Percentiles rank a stretch among this genome's conserved stretches.
These are phyloP conservation scores for Drosophila kanekoi DNA, from an alignment of 2,888 invertebrate species.

Conservation along the genomic window DNA sequence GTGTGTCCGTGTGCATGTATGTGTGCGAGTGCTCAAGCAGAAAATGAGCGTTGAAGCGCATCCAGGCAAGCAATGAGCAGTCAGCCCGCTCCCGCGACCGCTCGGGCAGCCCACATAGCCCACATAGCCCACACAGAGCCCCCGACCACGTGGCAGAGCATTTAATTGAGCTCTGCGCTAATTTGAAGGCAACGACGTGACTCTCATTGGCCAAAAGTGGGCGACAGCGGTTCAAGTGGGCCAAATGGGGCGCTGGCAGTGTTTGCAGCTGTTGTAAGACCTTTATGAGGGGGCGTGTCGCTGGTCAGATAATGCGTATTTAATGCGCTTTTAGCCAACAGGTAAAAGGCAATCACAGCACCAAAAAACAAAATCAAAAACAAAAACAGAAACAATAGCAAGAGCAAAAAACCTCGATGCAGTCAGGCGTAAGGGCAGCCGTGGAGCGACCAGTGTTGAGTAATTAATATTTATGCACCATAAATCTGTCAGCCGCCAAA, in stretches of 20 bases:
- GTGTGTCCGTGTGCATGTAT: slow-evolving; percentile 8
- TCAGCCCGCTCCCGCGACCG: slow-evolving; percentile 9
- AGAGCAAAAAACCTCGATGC: neutral
- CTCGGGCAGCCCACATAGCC: neutral
- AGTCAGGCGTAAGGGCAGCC: neutral
- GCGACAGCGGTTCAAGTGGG: too few relatives aligned
- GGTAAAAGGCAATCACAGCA: slow-evolving; percentile 35
- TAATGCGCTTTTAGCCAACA: slow-evolving; percentile 68
- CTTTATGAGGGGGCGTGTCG: slow-evolving; percentile 29
- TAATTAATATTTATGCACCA: slow-evolving; percentile 53
- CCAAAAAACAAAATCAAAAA: neutral
- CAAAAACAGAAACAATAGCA: neutral
- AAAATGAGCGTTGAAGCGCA: slow-evolving; percentile 73
- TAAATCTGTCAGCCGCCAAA: slow-evolving; percentile 56
- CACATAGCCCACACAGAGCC: neutral
- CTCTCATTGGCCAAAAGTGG: slow-evolving; percentile 37
- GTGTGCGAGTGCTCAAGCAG: slow-evolving; percentile 50
- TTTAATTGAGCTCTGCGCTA: slow-evolving; percentile 76
- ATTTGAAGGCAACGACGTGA: slow-evolving; percentile 75
- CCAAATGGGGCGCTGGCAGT: neutral
- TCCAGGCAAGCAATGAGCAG: slow-evolving; percentile 55
- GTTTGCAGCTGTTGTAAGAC: slow-evolving; percentile 16
- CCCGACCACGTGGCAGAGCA: slow-evolving; percentile 19
- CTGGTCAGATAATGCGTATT: slow-evolving; percentile 65
- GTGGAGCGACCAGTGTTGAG: neutral